These are phyloP conservation scores for Microcebus tavaratra DNA, from an alignment of 2,113 vertebrate genomes.

Conservation along the genomic window DNA sequence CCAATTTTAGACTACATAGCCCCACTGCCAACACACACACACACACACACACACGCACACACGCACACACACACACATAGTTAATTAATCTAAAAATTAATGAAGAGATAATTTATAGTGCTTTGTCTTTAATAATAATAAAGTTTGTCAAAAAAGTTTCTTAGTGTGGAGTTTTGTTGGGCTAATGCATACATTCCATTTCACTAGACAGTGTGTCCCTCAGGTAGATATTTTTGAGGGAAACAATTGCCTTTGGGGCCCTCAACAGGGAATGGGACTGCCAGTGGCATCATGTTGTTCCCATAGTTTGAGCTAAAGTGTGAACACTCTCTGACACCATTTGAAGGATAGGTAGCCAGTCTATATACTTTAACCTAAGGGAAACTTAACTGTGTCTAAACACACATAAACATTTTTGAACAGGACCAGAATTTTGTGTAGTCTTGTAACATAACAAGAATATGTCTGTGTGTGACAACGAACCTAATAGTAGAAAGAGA, in stretches of 20 bases:
- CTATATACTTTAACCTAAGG: not conserved
- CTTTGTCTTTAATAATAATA: not conserved
- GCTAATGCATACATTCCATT: not conserved
- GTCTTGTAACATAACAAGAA: not conserved
- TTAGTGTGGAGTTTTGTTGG: not conserved
- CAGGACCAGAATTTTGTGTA: not conserved
- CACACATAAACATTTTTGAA: not conserved
- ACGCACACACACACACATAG: not conserved
- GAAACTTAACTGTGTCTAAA: constrained; percentile 45
- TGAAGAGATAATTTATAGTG: not conserved
- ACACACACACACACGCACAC: too few relatives aligned
- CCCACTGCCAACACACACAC: not conserved
- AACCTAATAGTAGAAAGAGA: not conserved
- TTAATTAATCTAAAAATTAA: not conserved
- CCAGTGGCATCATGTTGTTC: not conserved
- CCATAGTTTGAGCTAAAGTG: not conserved
- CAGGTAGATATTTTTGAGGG: not conserved
- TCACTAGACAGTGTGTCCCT: not conserved
- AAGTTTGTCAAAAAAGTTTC: not conserved
- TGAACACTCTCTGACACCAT: not conserved
- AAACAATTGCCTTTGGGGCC: not conserved
- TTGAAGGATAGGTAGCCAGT: not conserved
- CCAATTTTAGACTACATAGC: not conserved
- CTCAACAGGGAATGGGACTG: not conserved
- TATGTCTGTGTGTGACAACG: not conserved